Evolutionary conservation across 1,140 invertebrate species (phyloP), one percentile per base, ranked within the genome.

Genomic region (Homarus americanus): DNA sequence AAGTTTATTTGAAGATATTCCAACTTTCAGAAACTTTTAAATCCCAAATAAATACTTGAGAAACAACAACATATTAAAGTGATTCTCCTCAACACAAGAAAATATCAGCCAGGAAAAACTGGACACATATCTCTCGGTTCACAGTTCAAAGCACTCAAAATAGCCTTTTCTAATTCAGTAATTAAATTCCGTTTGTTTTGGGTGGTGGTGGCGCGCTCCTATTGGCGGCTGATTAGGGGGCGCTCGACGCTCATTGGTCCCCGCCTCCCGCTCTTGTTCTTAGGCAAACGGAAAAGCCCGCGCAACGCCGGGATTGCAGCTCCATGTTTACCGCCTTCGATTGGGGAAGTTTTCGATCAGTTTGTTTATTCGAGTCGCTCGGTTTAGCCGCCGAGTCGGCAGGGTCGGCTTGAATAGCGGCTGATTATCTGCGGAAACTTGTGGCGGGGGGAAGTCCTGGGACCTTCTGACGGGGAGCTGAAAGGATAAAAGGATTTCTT

Each of bases 111-210:
- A 20, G 53, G n/a, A n/a, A 58, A 58, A 24, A 58, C 15, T 58
- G 53, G 10, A 24, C n/a, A n/a, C n/a, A 58, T 15, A 58, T 58
- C 53, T 58, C 17, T 58, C 24, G 17, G 0, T 58, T 85, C 38
- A 73, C 82, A 85, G 82, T 69, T 85, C 82, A 85, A 85, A 85
- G 69, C 82, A 85, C 40, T 41, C 40, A 41, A 40, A 69, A 73
- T 85, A 32, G 40, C 82, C 82, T 73, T 85, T 85, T 85, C 82
- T 85, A 85, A 85, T 85, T 85, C 82, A 41, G 63, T 85, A 85
- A 85, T 85, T 85, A 85, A 85, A 85, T 85, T 85, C 82, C 82
- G 82, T 85, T 85, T 85, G 82, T 85, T 85, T 85, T 85, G 32
- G 69, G 58, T 41, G 34, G 69, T 36, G 58, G 63, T 40, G 58